Conservation (phyloP, 1,140 invertebrate species). For the Drosophila azteca region DNA sequence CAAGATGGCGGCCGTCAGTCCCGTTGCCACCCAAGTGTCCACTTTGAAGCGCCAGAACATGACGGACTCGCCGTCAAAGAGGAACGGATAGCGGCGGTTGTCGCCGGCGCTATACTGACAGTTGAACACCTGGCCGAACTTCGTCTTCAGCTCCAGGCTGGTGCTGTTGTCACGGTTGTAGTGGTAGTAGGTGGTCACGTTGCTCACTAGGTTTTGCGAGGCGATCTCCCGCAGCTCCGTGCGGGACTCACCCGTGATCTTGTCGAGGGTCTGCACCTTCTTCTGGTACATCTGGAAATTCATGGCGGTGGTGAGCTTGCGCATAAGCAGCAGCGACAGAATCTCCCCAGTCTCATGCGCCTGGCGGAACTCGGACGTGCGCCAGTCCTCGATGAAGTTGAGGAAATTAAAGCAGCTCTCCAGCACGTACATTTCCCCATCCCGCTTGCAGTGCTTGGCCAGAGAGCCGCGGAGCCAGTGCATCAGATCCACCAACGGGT, state of each 20-base stretch:
- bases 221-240: slow-evolving; percentile 75
- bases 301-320: slow-evolving; percentile 63
- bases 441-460: slow-evolving; percentile 71
- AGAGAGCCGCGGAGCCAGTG: slow-evolving; percentile 74
- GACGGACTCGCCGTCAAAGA: slow-evolving; percentile 78
- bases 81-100: slow-evolving; percentile 72
- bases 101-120: slow-evolving; percentile 78
- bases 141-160: slow-evolving; percentile 74
- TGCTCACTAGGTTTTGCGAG: slow-evolving; percentile 74
- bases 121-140: slow-evolving; percentile 79
- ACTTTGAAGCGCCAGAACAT: slow-evolving; percentile 84
- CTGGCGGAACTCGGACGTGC: slow-evolving; percentile 58
- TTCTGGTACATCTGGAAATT: slow-evolving; percentile 81
- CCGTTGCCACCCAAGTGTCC: slow-evolving; percentile 85
- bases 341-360: slow-evolving; percentile 55
- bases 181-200: slow-evolving; percentile 79
- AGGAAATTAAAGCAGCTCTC: slow-evolving; percentile 76
- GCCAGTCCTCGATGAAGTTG: slow-evolving; percentile 78
- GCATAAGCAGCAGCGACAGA: slow-evolving; percentile 65
- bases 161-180: slow-evolving; percentile 77
- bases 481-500: slow-evolving; percentile 67
- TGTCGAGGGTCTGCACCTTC: slow-evolving; percentile 50
- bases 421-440: slow-evolving; percentile 62
- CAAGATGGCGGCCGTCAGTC: slow-evolving; percentile 84
- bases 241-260: slow-evolving; percentile 56